Conservation (phyloP, 2,797 vertebrate species). For the Podarcis siculus region DNA sequence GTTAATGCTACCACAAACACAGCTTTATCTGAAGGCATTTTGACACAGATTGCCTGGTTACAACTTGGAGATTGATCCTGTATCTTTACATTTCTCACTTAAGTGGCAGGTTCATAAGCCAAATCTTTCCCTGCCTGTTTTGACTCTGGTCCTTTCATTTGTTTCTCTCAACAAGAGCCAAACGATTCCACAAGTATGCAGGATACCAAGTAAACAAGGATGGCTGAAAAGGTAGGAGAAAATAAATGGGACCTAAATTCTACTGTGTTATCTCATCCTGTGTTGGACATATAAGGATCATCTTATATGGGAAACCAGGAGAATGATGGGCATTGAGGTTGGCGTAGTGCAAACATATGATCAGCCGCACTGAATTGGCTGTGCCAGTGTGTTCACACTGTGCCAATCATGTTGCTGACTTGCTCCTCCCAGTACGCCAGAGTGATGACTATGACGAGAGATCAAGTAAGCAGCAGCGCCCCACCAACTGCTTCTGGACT, state of each 20-base stretch:
- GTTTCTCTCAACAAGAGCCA: background rate
- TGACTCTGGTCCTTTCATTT: background rate
- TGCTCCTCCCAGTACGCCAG: too few species aligned
- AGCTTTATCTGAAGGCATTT: background rate
- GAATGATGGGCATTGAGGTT: too few species aligned
- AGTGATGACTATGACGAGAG: too few species aligned
- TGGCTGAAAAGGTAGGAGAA: background rate
- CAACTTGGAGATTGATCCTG: background rate
- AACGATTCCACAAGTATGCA: background rate
- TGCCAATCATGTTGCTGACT: too few species aligned
- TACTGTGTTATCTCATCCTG: too few species aligned
- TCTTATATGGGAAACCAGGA: too few species aligned
- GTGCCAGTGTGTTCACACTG: too few species aligned
- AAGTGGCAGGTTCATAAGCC: background rate
- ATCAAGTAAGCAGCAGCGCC: too few species aligned
- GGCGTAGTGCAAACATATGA: too few species aligned
- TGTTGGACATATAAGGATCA: too few species aligned
- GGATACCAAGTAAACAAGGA: background rate
- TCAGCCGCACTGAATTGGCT: too few species aligned
- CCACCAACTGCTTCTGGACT: too few species aligned
- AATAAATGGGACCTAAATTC: background rate
- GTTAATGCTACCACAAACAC: background rate
- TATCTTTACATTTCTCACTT: background rate
- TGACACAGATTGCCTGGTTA: background rate
- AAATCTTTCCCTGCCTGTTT: background rate